Conservation (phyloP, 2,113 vertebrate genomes). For the Phyllostomus discolor region DNA sequence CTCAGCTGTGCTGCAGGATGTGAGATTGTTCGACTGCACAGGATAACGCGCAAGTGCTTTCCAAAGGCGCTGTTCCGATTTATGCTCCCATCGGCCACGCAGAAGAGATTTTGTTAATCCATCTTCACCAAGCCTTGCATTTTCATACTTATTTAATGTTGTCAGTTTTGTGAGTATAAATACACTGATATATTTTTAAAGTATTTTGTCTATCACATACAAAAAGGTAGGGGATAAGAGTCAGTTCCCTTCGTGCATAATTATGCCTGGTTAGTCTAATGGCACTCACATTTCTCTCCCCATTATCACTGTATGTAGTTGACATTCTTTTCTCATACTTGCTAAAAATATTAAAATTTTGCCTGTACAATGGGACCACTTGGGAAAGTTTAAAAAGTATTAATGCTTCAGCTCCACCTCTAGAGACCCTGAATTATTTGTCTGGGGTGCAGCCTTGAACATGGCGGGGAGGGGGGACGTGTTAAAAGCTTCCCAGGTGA, state of each 20-base stretch:
- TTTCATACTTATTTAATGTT: not conserved
- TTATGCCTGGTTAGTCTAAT: not conserved
- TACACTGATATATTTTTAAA: not conserved
- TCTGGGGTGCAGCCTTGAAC: not conserved
- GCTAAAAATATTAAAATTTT: slow-evolving; percentile 17
- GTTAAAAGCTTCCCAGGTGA: not conserved
- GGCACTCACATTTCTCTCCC: not conserved
- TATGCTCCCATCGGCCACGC: not conserved
- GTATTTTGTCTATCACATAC: not conserved
- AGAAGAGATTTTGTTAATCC: not conserved
- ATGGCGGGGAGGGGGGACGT: not conserved
- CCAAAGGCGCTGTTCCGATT: not conserved
- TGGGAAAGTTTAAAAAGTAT: not conserved
- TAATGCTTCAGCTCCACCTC: not conserved
- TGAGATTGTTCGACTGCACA: not conserved
- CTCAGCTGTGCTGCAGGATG: not conserved
- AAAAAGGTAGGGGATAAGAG: not conserved
- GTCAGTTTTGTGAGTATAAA: not conserved
- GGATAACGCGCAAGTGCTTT: not conserved
- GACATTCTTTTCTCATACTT: not conserved
- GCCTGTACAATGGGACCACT: not conserved
- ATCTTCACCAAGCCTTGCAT: not conserved
- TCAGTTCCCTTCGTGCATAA: not conserved
- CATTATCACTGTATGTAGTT: not conserved
- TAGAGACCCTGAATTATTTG: not conserved